phyloP scores from a whole-genome alignment of 2,113 vertebrate species.

The Isurus oxyrinchus region DNA sequence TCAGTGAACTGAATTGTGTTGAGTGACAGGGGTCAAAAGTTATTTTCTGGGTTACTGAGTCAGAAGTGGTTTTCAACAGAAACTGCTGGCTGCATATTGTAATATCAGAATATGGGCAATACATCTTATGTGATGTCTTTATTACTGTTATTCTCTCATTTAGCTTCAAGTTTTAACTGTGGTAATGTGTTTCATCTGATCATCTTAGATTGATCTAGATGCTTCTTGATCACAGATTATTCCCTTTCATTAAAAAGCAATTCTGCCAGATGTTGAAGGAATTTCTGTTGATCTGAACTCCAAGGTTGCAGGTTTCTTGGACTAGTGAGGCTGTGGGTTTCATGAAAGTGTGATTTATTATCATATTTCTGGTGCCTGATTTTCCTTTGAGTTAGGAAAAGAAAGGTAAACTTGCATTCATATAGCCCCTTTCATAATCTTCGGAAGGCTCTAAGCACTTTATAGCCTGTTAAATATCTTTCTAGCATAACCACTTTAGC shows the following conservation, averaged over 20 bases:
- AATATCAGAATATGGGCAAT: neutral
- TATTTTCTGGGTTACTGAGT: conserved; percentile 16
- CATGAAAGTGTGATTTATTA: neutral
- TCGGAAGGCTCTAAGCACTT: neutral
- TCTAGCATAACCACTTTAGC: neutral
- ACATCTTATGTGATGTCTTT: neutral
- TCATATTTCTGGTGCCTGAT: neutral
- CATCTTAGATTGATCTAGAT: neutral
- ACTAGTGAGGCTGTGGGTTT: neutral
- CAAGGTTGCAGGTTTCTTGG: neutral
- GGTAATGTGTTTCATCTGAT: neutral
- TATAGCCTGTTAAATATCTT: neutral
- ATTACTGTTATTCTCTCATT: neutral
- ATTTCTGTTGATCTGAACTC: neutral
- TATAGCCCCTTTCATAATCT: neutral
- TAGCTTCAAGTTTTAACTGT: neutral
- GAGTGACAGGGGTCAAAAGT: conserved; percentile 19
- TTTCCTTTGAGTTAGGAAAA: neutral
- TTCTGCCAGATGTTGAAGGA: neutral
- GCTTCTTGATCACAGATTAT: neutral
- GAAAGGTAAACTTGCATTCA: neutral
- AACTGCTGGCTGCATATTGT: neutral
- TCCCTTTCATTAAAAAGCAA: neutral
- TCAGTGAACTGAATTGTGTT: neutral
- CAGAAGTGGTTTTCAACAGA: neutral